A percentile compares a stretch with the other conserved stretches of the same genome.
phyloP scores from a whole-genome alignment of 1,140 invertebrate species.

The Bombyx mandarina region DNA sequence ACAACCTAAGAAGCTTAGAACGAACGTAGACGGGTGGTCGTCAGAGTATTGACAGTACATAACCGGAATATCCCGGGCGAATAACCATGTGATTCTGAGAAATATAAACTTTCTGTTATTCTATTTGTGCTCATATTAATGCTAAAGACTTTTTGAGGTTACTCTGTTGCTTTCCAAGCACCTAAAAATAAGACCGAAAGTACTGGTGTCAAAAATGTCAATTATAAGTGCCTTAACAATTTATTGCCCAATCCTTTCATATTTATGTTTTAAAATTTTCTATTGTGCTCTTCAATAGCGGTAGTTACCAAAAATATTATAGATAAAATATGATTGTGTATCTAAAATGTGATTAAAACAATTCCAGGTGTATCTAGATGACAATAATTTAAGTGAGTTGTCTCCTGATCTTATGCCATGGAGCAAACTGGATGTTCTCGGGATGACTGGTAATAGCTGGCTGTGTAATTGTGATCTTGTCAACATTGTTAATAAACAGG shows the following conservation, averaged over 20 bases:
- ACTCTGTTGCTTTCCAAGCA: not conserved
- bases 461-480: slow-evolving; percentile 72
- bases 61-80: too few species aligned
- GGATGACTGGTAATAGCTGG: slow-evolving; percentile 73
- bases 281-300: not conserved
- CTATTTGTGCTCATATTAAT: too few species aligned
- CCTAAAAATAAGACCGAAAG: too few species aligned
- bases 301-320: not conserved
- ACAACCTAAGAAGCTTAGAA: too few species aligned
- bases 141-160: too few species aligned
- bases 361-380: slow-evolving; percentile 66
- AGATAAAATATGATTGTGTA: not conserved
- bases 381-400: slow-evolving; percentile 68
- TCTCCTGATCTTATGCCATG: slow-evolving; percentile 59
- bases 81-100: too few species aligned
- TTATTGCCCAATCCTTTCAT: not conserved
- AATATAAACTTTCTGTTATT: too few species aligned
- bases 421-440: slow-evolving; percentile 60
- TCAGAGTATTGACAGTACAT: too few species aligned
- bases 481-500: slow-evolving; percentile 49
- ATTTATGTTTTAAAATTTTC: too few species aligned
- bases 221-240: not conserved
- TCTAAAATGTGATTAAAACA: not conserved
- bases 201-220: too few species aligned
- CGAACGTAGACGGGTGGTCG: too few species aligned